Evolutionary conservation across 1,140 invertebrate species (phyloP).

Genomic region (Pollicipes pollicipes): DNA sequence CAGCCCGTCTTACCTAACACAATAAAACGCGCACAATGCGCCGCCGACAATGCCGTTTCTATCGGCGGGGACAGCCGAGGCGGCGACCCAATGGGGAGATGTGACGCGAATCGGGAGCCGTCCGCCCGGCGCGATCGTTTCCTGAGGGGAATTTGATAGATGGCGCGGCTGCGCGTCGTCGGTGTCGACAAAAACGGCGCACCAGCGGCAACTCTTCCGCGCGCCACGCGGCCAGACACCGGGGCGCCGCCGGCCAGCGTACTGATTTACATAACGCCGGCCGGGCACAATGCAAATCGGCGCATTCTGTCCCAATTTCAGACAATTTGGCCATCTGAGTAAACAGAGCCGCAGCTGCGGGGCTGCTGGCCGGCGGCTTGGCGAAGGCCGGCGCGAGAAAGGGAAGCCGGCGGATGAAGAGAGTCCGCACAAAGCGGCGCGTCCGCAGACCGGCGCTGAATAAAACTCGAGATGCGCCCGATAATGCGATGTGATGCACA

Average conservation of each 20-base stretch:
- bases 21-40: background rate
- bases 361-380: too few relatives aligned
- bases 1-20: background rate
- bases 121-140: background rate
- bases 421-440: background rate
- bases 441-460: background rate
- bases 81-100: background rate
- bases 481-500: constrained; percentile 1
- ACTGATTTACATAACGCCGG: background rate
- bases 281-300: background rate
- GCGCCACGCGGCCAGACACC: background rate
- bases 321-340: background rate
- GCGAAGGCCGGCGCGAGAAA: background rate
- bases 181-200: too few relatives aligned
- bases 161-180: too few relatives aligned
- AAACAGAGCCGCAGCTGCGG: background rate
- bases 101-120: background rate
- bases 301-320: constrained; percentile 1
- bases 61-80: background rate
- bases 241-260: background rate
- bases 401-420: background rate
- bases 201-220: background rate
- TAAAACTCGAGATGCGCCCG: constrained; percentile 1
- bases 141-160: background rate
- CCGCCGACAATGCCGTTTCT: background rate